Evolutionary conservation across 1,140 invertebrate species (phyloP), one percentile per base, ranked within the genome.

Genomic region (Bathynomus jamesi): DNA sequence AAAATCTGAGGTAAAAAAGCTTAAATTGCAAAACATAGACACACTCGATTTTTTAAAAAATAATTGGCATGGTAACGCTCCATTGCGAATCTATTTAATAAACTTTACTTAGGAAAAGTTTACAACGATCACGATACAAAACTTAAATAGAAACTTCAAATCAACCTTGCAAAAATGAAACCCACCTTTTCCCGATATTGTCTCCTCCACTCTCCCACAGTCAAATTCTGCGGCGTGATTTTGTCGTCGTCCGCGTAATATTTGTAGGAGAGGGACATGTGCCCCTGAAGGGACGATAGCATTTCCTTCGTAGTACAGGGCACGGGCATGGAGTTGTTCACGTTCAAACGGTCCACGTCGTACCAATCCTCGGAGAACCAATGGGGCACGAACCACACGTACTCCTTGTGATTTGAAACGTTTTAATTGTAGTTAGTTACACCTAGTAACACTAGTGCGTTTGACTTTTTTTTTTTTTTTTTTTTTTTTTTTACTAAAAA

Each of bases 341-440:
- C 28, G 61, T 75, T 67, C 30, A 27, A 21, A 8, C 13, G 28
- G 60, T 88, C 85, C 0, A 87, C 88, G 75, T 91, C 85, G 79
- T 87, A 89, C 89, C 89, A 80, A 31, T 79, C 63, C n/a, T 72
- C 61, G 0, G 76, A 62, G 70, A 91, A 85, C 90, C 90, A 92
- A 2, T 85, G 81, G 0, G 91, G 91, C 25, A 94, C 81, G 78
- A 94, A 93, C 92, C 92, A 94, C 0, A 92, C 86, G 80, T 91
- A 94, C 8, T 90, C 89, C 69, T 76, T 61, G 4, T 46, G 53
- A 28, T 21, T 24, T 28, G 10, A 40, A 46, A 21, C 10, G 29
- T 17, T 60, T 28, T 27, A 61, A 68, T 17, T 66, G 7, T 67
- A 32, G 21, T 30, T 10, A 28, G 4, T 67, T 30, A 30, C n/a